Base-by-base conservation (phyloP, 2,888 invertebrate species). In the Scaptomyza cyrtandrae region DNA sequence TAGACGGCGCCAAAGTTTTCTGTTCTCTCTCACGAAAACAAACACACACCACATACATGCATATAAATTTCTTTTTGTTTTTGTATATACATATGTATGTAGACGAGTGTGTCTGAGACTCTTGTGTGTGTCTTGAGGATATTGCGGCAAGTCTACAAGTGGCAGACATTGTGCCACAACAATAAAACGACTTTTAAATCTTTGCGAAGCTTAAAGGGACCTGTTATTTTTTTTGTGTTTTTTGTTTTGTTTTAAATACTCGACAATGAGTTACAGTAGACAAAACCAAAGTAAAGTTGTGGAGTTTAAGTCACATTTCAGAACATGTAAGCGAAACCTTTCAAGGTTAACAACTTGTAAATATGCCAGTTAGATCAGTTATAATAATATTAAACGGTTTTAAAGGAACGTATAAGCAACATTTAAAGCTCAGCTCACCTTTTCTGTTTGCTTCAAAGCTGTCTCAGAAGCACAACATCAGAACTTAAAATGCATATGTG, bases 61-160 rank as follows among this genome's bases (percentile, higher is more conserved):
- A 48, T 16, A 46, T 3, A 33, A 5, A 48, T 11, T 11, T 16
- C 37, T n/a, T n/a, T 4, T n/a, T 37, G 33, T 41, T n/a, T 33
- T 7, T 24, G n/a, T 11, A 16, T 3, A 14, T 39, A 11, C n/a
- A 9, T 13, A 14, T n/a, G 16, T 35, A 11, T 11, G 39, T 16
- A 13, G 58, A 16, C 16, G 24, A 5, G 11, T 43, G 58, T 48
- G 53, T 37, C 43, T 31, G 58, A 44, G 63, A 49, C 39, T 41
- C 56, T 73, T 53, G 39, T 59, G 61, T 77, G 50, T 55, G 61
- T 61, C 44, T 58, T 71, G 50, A 64, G 62, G 73, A 69, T 55
- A 53, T 60, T 78, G 78, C 78, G 70, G 64, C 60, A 80, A 73
- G 80, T 70, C 70, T 41, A 78, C 77, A 80, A 80, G 80, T 78